Evolutionary conservation across 2,797 vertebrate species (phyloP), one percentile per base, ranked within the genome.

Genomic region (Ibycter americanus): DNA sequence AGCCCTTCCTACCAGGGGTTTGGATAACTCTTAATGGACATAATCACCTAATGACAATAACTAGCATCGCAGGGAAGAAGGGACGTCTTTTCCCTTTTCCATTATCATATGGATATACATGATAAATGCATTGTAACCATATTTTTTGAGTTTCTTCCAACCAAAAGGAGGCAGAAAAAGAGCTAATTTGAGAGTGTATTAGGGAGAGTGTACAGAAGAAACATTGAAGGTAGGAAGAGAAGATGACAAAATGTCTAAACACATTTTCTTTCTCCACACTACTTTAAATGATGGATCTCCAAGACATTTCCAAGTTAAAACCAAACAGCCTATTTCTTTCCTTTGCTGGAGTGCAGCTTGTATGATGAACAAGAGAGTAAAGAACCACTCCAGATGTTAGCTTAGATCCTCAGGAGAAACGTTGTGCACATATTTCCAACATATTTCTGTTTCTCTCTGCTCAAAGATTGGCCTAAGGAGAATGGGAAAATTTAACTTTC

Each of bases 331-430:
- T 19, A 12, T 62, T 93, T 88, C 5, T 90, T 83, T 77, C 17
- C 29, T 54, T 62, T 76, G 25, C 42, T 89, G 23, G 34, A 54
- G 27, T 81, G 11, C 21, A 77, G 31, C 18, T 85, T 68, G 12
- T 56, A 4, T 15, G 34, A 49, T 46, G 42, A 79, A 55, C 29
- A 74, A 34, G 49, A 85, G 8, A 73, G 46, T 16, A 47, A 84
- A 85, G 42, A 93, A 54, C 36, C 18, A 34, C 49, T 84, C 77
- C 83, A 94, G 86, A 68, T 77, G 40, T 68, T 83, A 65, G n/a
- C 40, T 72, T 55, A 58, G n/a, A 51, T 72, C 44, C 87, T 87
- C 84, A 87, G 66, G 70, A 93, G 89, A 23, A 49, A 62, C 55
- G 59, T 6, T 0, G 0, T 51, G 38, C 34, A 51, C 15, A 27